Conservation (phyloP, 2,888 invertebrate genomes). For the Elgonia sp. region DNA sequence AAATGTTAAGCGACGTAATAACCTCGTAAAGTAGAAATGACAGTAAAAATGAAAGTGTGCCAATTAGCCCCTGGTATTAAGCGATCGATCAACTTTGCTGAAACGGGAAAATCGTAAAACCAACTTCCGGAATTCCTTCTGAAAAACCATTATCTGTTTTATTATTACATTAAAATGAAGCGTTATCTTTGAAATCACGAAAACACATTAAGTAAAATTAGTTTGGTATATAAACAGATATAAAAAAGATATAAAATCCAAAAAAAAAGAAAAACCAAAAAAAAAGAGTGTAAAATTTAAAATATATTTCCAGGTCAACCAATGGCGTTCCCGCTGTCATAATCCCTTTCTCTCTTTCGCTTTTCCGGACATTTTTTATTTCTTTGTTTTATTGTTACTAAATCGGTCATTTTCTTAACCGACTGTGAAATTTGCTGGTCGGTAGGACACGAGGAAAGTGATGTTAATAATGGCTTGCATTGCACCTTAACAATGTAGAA, state of each 20-base stretch:
- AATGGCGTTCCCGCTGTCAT: slow-evolving; percentile 51
- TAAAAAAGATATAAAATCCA: no score
- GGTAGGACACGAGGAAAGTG: slow-evolving; percentile 76
- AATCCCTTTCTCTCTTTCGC: slow-evolving; percentile 57
- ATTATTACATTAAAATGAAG: neutral
- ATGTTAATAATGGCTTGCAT: slow-evolving; percentile 83
- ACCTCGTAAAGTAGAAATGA: neutral
- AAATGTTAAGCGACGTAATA: no score
- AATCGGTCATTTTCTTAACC: slow-evolving; percentile 70
- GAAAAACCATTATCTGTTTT: neutral
- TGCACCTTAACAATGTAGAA: slow-evolving; percentile 79
- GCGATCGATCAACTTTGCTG: slow-evolving; percentile 8
- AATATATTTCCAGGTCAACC: slow-evolving; percentile 54
- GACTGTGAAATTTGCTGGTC: slow-evolving; percentile 77
- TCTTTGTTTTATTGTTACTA: slow-evolving; percentile 54
- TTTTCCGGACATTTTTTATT: slow-evolving; percentile 30
- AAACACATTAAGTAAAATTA: no score
- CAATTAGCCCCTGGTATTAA: slow-evolving; percentile 5
- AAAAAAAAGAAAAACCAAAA: no score
- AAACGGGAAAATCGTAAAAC: slow-evolving; percentile 16
- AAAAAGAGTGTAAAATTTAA: slow-evolving; percentile 11
- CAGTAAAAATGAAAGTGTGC: neutral
- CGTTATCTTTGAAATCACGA: no score
- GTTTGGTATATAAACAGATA: no score
- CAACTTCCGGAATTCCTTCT: slow-evolving; percentile 1